phyloP scores from a whole-genome alignment of 2,888 invertebrate species.

The Caenorhabditis sp. region DNA sequence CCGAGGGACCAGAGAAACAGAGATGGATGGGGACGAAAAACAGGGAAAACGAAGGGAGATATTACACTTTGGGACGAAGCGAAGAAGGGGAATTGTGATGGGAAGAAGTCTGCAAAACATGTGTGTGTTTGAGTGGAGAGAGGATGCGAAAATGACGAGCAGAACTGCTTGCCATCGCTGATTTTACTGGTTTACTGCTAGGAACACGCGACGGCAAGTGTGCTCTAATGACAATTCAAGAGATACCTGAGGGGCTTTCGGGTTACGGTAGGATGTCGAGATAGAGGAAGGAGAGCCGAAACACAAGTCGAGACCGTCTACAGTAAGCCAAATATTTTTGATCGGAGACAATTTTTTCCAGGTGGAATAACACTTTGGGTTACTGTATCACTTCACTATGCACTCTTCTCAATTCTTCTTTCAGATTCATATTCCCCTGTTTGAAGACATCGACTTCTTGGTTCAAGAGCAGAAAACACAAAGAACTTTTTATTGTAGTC shows the following conservation, averaged over 20 bases:
- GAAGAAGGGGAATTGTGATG: not conserved
- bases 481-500: no score
- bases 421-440: no score
- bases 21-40: constrained; percentile 7
- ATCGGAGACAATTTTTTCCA: no score
- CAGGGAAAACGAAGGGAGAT: constrained; percentile 4
- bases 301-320: no score
- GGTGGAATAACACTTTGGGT: no score
- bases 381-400: no score
- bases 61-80: constrained; percentile 3
- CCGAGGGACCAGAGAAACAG: not conserved
- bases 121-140: constrained; percentile 4
- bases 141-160: constrained; percentile 1
- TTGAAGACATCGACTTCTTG: no score
- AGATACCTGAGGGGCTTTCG: not conserved
- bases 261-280: no score
- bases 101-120: constrained; percentile 10
- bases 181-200: constrained; percentile 9
- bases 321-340: no score
- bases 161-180: not conserved
- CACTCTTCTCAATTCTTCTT: no score
- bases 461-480: no score
- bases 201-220: not conserved
- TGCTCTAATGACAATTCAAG: not conserved
- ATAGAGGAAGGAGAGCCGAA: no score